Percentiles rank a stretch among this genome's conserved stretches.
These are phyloP conservation scores for Stegostoma tigrinum DNA, from an alignment of 2,113 vertebrate species.

Conservation along the genomic window DNA sequence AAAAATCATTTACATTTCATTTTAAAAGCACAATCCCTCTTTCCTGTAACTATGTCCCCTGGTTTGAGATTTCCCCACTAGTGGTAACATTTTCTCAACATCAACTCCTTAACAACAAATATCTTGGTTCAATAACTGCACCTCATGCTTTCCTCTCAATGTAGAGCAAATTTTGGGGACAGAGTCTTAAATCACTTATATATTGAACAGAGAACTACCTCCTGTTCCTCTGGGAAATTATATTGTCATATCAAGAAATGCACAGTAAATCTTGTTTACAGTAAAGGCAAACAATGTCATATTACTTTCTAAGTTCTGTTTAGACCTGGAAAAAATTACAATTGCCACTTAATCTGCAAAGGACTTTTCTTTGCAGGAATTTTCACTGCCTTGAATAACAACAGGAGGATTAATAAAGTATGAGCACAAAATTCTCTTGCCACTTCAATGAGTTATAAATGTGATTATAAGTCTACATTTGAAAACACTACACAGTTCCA, in stretches of 20 bases:
- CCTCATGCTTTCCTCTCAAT: background rate
- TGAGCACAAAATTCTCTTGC: background rate
- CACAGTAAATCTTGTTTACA: background rate
- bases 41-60: too few relatives aligned
- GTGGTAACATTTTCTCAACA: too few relatives aligned
- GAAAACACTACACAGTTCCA: background rate
- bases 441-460: background rate
- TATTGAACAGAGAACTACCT: background rate
- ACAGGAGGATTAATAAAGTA: background rate
- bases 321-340: background rate
- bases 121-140: background rate
- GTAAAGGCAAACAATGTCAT: background rate
- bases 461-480: constrained; percentile 1
- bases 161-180: background rate
- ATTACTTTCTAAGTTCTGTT: background rate
- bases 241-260: background rate
- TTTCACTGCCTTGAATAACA: background rate
- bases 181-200: background rate
- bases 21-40: too few relatives aligned
- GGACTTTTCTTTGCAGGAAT: background rate
- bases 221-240: background rate
- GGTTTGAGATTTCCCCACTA: too few relatives aligned
- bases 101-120: background rate
- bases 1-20: too few relatives aligned
- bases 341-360: background rate